phyloP scores from a whole-genome alignment of 2,113 vertebrate species.

The Perognathus longimembris region DNA sequence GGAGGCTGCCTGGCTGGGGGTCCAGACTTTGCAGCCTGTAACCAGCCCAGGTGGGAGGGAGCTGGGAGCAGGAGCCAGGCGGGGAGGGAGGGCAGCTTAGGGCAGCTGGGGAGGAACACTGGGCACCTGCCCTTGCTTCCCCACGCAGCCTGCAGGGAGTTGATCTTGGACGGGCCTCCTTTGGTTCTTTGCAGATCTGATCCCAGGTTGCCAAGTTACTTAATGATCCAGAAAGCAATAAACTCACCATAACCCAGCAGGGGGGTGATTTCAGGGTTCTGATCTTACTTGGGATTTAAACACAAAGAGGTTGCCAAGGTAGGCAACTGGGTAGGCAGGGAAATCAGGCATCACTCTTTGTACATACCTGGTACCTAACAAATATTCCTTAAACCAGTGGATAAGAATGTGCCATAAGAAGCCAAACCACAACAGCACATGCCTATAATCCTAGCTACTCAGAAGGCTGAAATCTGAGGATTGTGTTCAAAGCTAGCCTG shows the following conservation, averaged over 20 bases:
- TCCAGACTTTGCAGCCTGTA: neutral
- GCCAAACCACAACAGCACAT: neutral
- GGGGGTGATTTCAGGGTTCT: neutral
- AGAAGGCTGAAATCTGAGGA: too few relatives aligned
- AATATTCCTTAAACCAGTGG: neutral
- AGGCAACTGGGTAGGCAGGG: neutral
- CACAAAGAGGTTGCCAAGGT: neutral
- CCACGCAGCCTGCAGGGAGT: neutral
- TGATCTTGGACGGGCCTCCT: neutral
- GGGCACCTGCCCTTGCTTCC: neutral
- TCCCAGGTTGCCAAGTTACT: conserved; percentile 47
- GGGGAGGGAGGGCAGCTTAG: neutral
- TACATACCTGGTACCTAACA: neutral
- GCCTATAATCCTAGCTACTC: too few relatives aligned
- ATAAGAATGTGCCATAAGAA: neutral
- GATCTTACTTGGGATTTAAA: neutral
- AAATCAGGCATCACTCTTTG: neutral
- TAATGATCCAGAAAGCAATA: neutral
- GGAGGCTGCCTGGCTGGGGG: neutral
- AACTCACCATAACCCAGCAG: neutral
- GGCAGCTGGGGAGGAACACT: neutral
- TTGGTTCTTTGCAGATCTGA: neutral
- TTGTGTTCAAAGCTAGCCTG: too few relatives aligned
- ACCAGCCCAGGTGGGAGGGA: neutral
- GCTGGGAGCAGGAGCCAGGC: neutral